Evolutionary conservation across 2,113 vertebrate genomes (phyloP), one percentile per base, ranked within the genome.

Genomic region (Xiphias gladius): DNA sequence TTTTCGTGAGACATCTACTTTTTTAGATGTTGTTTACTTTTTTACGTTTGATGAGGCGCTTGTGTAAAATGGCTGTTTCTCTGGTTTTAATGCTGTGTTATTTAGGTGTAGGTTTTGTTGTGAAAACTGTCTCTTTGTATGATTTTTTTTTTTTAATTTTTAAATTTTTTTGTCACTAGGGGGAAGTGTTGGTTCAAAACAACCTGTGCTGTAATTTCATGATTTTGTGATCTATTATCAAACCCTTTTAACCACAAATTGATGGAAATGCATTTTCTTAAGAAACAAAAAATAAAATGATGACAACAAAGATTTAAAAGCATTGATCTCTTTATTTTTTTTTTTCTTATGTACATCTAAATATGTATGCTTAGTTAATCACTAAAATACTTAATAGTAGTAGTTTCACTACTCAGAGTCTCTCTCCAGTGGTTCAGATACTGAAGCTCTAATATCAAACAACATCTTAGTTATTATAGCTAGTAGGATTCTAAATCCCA

Each of bases 171-270:
- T 54, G 67, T 73, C 93, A 93, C 92, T 92, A 94, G 93, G 88
- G 91, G 92, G 94, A 78, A 86, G 84, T 90, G 83, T 93, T 93
- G 75, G 12, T 79, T 83, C 71, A 85, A 76, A 82, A 76, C 59
- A 89, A 79, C 48, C 80, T 87, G 52, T 87, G 76, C 54, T 89
- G 54, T 71, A 65, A 80, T 82, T 65, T 85, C 39, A 78, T 72
- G 28, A 41, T 52, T 48, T 57, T 68, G 19, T 43, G 35, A 58
- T 20, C 35, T 69, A 10, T 81, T 64, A 10, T 71, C 70, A 77
- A 78, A 64, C 35, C 13, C 43, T 72, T n/a, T 84, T 64, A 62
- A 72, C 62, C 14, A 43, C 12, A 73, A 50, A 78, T 16, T 55
- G 24, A 74, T 57, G 17, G 16, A 48, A 30, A 50, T 58, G 30